Base-by-base conservation (phyloP, 1,140 invertebrate species). In the Musca domestica region DNA sequence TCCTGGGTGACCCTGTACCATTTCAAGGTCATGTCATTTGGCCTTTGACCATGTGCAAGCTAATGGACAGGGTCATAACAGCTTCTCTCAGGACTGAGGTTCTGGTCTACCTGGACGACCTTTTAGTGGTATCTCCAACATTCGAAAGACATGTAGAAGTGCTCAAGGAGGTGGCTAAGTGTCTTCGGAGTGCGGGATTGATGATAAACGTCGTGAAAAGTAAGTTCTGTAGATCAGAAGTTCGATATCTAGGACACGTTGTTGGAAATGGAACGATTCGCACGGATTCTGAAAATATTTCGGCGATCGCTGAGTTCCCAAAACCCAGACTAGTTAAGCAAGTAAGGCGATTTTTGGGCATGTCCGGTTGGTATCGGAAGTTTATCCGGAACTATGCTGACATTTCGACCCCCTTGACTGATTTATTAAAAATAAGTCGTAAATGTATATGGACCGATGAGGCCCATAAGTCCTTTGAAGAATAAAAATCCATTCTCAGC, bases 181-280 rank as follows among this genome's bases (percentile, higher is more conserved):
- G 64, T 3, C 19, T 68, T 17, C 19, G 27, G 15, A n/a, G 9
- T 25, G 47, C 61, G 14, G 61, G 61, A 25, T 30, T 64, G 2
- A 68, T 61, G 2, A 68, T 68, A n/a, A 68, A 68, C 23, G 30
- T 68, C n/a, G 58, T 41, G 20, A 68, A 68, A 68, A 76, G 0
- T 77, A 83, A 77, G 25, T 69, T 87, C 3, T 85, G 83, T 27
- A 72, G 86, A 14, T 14, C 19, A 27, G 58, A 68, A 48, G 67
- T 68, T n/a, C 41, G 48, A 27, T 68, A 68, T 30, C 25, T 68
- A n/a, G 67, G 56, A 2, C 47, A 68, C 15, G 30, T 68, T 3
- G 54, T 68, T 19, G 67, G 67, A 22, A 49, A 68, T 17, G 67
- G 67, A 1, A 85, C 83, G 34, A 46, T 68, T 20, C 34, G 19